Evolutionary conservation across 2,888 invertebrate species (phyloP), one percentile per base, ranked within the genome.

Genomic region (Chalcosyrphus nemorum): DNA sequence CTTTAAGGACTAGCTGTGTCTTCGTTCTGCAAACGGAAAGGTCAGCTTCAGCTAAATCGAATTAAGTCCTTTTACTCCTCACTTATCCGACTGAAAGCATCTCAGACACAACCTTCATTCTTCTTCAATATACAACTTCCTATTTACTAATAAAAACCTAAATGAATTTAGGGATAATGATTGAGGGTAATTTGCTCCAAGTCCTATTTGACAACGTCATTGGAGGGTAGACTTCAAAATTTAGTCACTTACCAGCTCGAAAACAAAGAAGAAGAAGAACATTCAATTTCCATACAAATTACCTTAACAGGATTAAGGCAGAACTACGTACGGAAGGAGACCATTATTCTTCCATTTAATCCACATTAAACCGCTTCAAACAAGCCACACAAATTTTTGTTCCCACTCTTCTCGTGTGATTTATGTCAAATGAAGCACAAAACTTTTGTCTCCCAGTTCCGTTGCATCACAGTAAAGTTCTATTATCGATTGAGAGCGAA

Each of bases 361-460:
- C 17, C 4, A 24, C n/a, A 27, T 41, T 45, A 13, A 45, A 29
- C 13, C 21, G 15, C 68, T 45, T 56, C 19, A 7, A 32, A 56
- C 56, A 68, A 41, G 13, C n/a, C 35, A 11, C 32, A n/a, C 32
- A 29, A 5, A 9, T 15, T 29, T 29, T 54, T 21, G 29, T 29
- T 27, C n/a, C n/a, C n/a, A n/a, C n/a, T n/a, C 15, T 27, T 21
- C 21, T 27, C 66, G 21, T 27, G 27, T 43, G 32, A 43, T 68
- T 19, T 19, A 5, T 54, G 19, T 27, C 29, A 43, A 68, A 68
- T 66, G 27, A 52, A 38, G 41, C 52, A 15, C 38, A 54, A 17
- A 29, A 43, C 43, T 65, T n/a, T 35, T 41, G 7, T 43, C 41
- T 9, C 1, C 13, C 7, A 19, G 24, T 15, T 41, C 52, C 17